Evolutionary conservation across 1,140 invertebrate species (phyloP), one percentile per base, ranked within the genome.

Genomic region (Lanistes nyassanus): DNA sequence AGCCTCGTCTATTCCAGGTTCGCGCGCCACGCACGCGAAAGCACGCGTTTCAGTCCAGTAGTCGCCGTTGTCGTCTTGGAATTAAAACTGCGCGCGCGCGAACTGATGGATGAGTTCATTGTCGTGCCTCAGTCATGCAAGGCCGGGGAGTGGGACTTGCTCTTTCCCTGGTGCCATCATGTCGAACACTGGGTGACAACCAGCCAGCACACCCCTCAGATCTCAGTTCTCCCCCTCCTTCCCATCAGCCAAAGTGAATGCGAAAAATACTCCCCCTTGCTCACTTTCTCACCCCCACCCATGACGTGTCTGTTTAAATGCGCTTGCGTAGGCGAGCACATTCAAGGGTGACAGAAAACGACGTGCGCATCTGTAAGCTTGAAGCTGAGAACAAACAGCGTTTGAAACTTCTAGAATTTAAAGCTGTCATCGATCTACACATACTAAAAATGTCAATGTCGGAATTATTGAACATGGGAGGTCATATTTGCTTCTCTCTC

Each of bases 401-500:
- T 29, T 7, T 60, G 7, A 65, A 31, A 65, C 29, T 13, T 62
- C n/a, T 26, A 16, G n/a, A 23, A 62, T n/a, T 7, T 11, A 31
- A n/a, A 23, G 11, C 26, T 31, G 19, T 21, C 34, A 36, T 74
- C 36, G 53, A n/a, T 53, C 29, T 58, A n/a, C 36, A n/a, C 13
- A 66, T 39, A 26, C 36, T 0, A 19, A 66, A 36, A 42, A 42
- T 42, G 23, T 19, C 37, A 29, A 64, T 64, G 60, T 36, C 60
- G 37, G 34, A 36, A 36, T 64, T 64, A 64, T 36, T n/a, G 29
- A 64, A 36, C 6, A 23, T 9, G 36, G 21, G 47, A 26, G 5
- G 34, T 21, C 42, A 5, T 53, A 23, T 69, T 37, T 69, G 5
- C n/a, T 4, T 64, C n/a, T 79, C 9, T 62, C 26, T 76, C 75